Evolutionary conservation across 2,888 invertebrate genomes (phyloP), one percentile per base, ranked within the genome.

Genomic region (Plemyria rubiginata): DNA sequence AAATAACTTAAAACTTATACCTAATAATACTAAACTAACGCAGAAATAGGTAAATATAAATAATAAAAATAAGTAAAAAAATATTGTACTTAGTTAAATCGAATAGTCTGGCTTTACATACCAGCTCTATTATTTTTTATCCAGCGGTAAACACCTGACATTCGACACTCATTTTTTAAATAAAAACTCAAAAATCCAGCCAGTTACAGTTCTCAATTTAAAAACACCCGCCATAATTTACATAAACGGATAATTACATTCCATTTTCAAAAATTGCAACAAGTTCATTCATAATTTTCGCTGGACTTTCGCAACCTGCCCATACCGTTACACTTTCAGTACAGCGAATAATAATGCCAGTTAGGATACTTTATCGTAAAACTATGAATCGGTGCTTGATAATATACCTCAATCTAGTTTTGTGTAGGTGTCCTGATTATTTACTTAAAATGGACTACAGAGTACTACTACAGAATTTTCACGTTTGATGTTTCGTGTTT

Each of bases 211-310:
- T 64, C 63, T 57, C 53, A 57, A 60, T 61, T 57, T 53, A 43
- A 60, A 66, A 66, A 59, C 52, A 52, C 59, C 46, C 54, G 49
- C 66, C 67, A 59, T 66, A 68, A 68, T 68, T 71, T 70, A 62
- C 63, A 57, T 66, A 61, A 63, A 56, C 61, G 48, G 41, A 58
- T 62, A 66, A 67, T 69, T 67, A 62, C 61, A 62, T 58, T 64
- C 59, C 57, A 60, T 55, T 67, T 61, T 68, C 56, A 65, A 65
- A 59, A 59, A 62, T 59, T 53, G 51, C 55, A 50, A 51, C 63
- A 59, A 58, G 55, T 62, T 59, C 71, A 70, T 70, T 71, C 71
- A 70, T 68, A 66, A 68, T 68, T 65, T 61, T 65, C 54, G 56
- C 55, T 60, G 64, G 65, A 65, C 60, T 65, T 65, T 65, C 65